Conservation (phyloP, 2,797 vertebrate genomes). For the Acrossocheilus fasciatus region DNA sequence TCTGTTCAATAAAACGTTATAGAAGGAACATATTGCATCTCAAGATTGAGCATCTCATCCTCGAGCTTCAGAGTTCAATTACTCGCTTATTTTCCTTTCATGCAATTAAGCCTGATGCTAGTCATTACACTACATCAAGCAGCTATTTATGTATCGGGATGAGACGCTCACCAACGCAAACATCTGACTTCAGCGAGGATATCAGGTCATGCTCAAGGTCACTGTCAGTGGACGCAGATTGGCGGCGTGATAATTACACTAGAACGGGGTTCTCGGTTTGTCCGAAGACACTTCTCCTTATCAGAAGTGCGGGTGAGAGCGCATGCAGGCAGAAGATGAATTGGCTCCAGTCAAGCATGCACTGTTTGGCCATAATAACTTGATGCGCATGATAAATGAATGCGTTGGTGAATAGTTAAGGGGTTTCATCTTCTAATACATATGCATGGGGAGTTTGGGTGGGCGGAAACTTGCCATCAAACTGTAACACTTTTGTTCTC, state of each 20-base stretch:
- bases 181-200: slow-evolving; percentile 19
- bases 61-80: slow-evolving; percentile 16
- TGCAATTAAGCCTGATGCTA: slow-evolving; percentile 19
- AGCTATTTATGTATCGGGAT: background rate
- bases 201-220: slow-evolving; percentile 51
- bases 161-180: slow-evolving; percentile 12
- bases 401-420: slow-evolving; percentile 58
- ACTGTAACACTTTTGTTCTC: slow-evolving; percentile 21
- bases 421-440: slow-evolving; percentile 60
- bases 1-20: slow-evolving; percentile 31
- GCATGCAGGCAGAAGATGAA: slow-evolving; percentile 57
- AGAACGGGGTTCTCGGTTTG: slow-evolving; percentile 32
- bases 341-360: slow-evolving; percentile 63
- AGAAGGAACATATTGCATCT: slow-evolving; percentile 18
- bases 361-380: slow-evolving; percentile 63
- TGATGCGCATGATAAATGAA: slow-evolving; percentile 66
- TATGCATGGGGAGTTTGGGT: slow-evolving; percentile 61
- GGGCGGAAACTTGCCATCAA: slow-evolving; percentile 26
- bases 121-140: slow-evolving; percentile 36
- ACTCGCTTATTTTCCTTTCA: slow-evolving; percentile 41
- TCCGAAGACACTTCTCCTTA: slow-evolving; percentile 54
- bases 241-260: slow-evolving; percentile 46
- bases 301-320: slow-evolving; percentile 51
- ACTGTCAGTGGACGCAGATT: slow-evolving; percentile 41
- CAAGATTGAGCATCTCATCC: background rate